Conservation (phyloP, 1,140 invertebrate genomes). For the Lepidurus arcticus region DNA sequence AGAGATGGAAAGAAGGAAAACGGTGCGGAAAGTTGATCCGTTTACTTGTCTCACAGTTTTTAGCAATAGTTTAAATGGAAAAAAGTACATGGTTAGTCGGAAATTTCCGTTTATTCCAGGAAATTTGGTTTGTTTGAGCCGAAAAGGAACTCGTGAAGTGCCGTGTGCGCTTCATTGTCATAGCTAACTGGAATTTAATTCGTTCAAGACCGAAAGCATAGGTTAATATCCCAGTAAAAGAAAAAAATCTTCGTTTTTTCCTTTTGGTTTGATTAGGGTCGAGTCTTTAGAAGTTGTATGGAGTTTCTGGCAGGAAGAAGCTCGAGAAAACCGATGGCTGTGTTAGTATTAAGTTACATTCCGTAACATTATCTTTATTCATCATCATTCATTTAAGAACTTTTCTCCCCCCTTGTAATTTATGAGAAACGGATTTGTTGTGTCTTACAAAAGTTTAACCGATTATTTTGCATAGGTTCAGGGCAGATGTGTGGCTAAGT, state of each 20-base stretch:
- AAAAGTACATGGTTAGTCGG: conserved; percentile 7
- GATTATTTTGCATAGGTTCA: not conserved
- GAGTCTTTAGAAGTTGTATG: not conserved
- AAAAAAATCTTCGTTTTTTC: not conserved
- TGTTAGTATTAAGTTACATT: conserved; percentile 20
- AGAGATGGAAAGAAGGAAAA: not conserved
- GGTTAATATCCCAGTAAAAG: conserved; percentile 18
- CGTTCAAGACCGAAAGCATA: not conserved
- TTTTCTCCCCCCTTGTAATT: not conserved
- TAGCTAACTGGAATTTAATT: not conserved
- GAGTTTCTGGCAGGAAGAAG: not conserved
- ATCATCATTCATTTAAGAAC: not conserved
- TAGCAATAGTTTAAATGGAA: conserved; percentile 11
- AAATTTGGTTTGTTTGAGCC: not conserved
- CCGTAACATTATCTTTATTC: not conserved
- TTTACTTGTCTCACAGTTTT: conserved; percentile 15
- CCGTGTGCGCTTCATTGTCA: not conserved
- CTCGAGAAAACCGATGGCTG: not conserved
- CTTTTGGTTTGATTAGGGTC: not conserved
- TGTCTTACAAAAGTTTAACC: not conserved
- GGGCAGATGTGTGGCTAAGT: not conserved
- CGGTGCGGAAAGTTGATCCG: not conserved
- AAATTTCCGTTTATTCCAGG: not conserved
- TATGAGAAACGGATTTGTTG: not conserved
- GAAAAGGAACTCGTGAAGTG: not conserved